phyloP scores from a whole-genome alignment of 2,113 vertebrate species.

The Eonycteris spelaea region DNA sequence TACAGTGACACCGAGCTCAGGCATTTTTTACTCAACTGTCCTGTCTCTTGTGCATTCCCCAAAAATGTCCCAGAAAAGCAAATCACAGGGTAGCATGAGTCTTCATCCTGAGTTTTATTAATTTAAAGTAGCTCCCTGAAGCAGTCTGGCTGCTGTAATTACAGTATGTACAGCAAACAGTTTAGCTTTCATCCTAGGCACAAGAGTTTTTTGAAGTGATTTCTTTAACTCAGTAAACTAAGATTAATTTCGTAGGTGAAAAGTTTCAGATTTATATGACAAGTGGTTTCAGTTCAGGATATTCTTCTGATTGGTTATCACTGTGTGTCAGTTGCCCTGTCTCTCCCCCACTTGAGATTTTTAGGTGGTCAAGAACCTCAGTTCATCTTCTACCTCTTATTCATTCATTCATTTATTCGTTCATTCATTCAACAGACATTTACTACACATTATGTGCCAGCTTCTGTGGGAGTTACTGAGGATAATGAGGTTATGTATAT shows the following conservation, averaged over 20 bases:
- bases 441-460: background rate
- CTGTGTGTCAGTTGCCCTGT: background rate
- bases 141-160: background rate
- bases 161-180: background rate
- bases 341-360: background rate
- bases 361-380: background rate
- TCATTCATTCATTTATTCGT: background rate
- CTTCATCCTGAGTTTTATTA: background rate
- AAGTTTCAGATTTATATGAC: background rate
- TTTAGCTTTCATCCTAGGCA: background rate
- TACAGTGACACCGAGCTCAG: background rate
- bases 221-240: background rate
- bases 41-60: background rate
- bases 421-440: background rate
- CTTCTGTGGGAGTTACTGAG: background rate
- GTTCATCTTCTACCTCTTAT: background rate
- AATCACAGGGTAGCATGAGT: background rate
- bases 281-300: background rate
- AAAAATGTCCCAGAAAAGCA: background rate
- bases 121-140: background rate
- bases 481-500: background rate
- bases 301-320: background rate
- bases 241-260: background rate
- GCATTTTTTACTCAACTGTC: background rate
- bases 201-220: background rate